Base-by-base conservation (phyloP, 1,140 invertebrate genomes). In the Drosophila truncata region DNA sequence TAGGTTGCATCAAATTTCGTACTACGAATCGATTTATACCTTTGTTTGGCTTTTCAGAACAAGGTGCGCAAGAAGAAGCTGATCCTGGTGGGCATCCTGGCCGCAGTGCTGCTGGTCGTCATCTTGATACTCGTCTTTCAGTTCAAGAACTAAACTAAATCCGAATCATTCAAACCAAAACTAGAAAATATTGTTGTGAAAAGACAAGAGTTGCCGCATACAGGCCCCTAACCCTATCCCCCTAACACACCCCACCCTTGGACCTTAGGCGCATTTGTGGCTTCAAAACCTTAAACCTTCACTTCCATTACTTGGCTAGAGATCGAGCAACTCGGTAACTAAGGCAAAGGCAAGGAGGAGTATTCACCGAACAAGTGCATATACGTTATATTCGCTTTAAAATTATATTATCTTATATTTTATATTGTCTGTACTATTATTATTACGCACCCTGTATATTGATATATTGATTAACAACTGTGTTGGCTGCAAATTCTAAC, bases 41-140 rank as follows among this genome's bases (percentile, higher is more conserved):
- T 37, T 31, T 0, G 0, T 29, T 18, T 6, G 5, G 13, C 23
- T 80, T 95, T 95, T 69, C 94, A 96, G 95, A 97, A 96, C 80
- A 97, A 97, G 94, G 94, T 97, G 75, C 95, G 97, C 71, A 97
- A 96, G 93, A 98, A 97, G 95, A 98, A 98, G 92, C 95, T 97
- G 61, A 96, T 97, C 85, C 85, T 98, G 35, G 90, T 95, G 31
- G 93, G 96, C 31, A 95, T 97, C 72, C 93, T 95, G 57, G 93
- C 94, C 47, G 92, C 95, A 42, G 94, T 97, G 67, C 92, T 98
- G 39, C 93, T 95, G 69, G 94, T 97, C 77, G 94, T 98, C 65
- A 95, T 97, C 55, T 67, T 91, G 63, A 85, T 93, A 67, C 58
- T 93, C 35, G 78, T 90, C 27, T 80, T 92, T 76, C 72, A 92